Percentiles rank a stretch among this genome's conserved stretches.
Conservation (phyloP, 2,888 invertebrate species). For the Himalopsyche kuldschensis region DNA sequence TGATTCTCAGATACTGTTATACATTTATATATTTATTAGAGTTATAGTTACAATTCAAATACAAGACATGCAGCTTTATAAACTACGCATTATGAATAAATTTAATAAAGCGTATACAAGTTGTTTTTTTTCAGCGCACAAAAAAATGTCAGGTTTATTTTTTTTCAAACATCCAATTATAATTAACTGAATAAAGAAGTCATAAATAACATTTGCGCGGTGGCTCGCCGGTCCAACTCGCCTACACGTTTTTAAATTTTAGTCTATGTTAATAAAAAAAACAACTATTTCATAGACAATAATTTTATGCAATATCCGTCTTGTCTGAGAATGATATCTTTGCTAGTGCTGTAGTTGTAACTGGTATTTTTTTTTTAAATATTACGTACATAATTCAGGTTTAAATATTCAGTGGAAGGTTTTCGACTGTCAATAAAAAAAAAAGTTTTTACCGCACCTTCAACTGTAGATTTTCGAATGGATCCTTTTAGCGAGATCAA, state of each 20-base stretch:
- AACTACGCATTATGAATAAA: neutral
- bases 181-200: conserved; percentile 17
- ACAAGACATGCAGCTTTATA: neutral
- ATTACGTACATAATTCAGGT: no score
- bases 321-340: neutral
- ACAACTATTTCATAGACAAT: neutral
- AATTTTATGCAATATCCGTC: neutral
- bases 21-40: neutral
- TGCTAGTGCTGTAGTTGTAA: no score
- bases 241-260: neutral
- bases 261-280: neutral
- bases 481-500: no score
- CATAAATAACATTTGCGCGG: conserved; percentile 7
- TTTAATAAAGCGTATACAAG: neutral
- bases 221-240: neutral
- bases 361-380: no score
- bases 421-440: no score
- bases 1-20: neutral
- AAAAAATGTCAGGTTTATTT: neutral
- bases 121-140: neutral
- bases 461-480: no score
- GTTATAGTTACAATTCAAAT: neutral
- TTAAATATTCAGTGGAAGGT: no score
- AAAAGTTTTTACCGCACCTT: no score
- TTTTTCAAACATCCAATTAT: conserved; percentile 8